phyloP scores from a whole-genome alignment of 2,797 vertebrate species.

The Tamandua tetradactyla region DNA sequence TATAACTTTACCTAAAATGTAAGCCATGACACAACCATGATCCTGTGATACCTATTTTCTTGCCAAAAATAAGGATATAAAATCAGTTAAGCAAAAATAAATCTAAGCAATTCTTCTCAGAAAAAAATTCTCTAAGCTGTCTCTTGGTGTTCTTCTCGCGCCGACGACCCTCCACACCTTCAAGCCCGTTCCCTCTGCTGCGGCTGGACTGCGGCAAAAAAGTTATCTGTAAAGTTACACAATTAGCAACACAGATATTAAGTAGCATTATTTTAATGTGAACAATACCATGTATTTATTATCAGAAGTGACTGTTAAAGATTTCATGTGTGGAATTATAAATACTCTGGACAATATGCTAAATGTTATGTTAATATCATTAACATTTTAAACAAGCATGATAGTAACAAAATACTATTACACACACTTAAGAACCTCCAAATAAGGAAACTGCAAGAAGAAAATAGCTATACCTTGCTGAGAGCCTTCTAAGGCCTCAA shows the following conservation, averaged over 20 bases:
- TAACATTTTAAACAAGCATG: constrained; percentile 66
- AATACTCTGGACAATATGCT: constrained; percentile 12
- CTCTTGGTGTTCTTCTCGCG: no score
- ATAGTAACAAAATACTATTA: constrained; percentile 50
- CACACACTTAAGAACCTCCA: neutral
- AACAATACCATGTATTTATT: constrained; percentile 7
- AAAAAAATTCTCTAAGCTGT: no score
- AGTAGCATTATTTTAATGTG: neutral
- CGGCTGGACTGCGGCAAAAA: no score
- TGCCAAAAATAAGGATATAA: no score
- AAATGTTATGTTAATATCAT: constrained; percentile 50
- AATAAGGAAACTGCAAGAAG: constrained; percentile 10
- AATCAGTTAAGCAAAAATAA: no score
- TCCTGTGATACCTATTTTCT: no score
- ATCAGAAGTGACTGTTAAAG: constrained; percentile 50
- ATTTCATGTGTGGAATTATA: neutral
- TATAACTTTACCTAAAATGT: no score
- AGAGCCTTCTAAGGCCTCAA: neutral
- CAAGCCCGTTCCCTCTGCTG: no score
- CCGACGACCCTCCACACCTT: no score
- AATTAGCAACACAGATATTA: neutral
- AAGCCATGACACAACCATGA: no score
- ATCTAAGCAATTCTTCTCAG: no score
- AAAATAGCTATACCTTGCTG: neutral
- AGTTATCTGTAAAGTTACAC: neutral